These are phyloP conservation scores for Notodonta ziczac DNA, from an alignment of 2,888 invertebrate species.

Conservation along the genomic window DNA sequence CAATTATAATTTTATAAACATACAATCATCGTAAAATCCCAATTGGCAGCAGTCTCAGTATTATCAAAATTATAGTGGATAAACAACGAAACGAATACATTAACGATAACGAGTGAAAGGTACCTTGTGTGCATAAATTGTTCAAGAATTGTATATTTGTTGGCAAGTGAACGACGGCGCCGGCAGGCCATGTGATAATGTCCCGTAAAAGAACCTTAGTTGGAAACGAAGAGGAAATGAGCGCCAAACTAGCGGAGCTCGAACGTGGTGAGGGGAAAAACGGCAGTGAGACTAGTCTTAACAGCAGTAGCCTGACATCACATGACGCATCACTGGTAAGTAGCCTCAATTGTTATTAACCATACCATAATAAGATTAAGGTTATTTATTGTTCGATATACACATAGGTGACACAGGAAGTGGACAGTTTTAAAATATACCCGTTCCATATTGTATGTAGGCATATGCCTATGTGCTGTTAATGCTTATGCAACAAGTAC, in stretches of 20 bases:
- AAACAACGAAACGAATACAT: slow-evolving; percentile 13
- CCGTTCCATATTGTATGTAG: background rate
- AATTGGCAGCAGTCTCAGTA: slow-evolving; percentile 15
- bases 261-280: slow-evolving; percentile 59
- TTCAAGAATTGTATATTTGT: background rate
- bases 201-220: slow-evolving; percentile 72
- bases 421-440: too few relatives aligned
- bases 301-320: slow-evolving; percentile 47
- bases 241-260: slow-evolving; percentile 57
- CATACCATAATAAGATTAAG: too few relatives aligned
- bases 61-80: slow-evolving; percentile 18
- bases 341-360: slow-evolving; percentile 13
- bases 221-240: slow-evolving; percentile 66
- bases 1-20: slow-evolving; percentile 16
- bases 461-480: background rate
- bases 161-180: slow-evolving; percentile 12
- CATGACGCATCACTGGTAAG: slow-evolving; percentile 55
- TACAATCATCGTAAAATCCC: slow-evolving; percentile 29
- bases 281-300: slow-evolving; percentile 62
- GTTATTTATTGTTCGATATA: too few relatives aligned
- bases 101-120: slow-evolving; percentile 10
- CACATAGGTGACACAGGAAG: too few relatives aligned
- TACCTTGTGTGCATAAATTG: background rate
- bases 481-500: background rate
- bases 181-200: slow-evolving; percentile 69